phyloP scores from a whole-genome alignment of 1,140 invertebrate genomes.

The Araneus ventricosus region DNA sequence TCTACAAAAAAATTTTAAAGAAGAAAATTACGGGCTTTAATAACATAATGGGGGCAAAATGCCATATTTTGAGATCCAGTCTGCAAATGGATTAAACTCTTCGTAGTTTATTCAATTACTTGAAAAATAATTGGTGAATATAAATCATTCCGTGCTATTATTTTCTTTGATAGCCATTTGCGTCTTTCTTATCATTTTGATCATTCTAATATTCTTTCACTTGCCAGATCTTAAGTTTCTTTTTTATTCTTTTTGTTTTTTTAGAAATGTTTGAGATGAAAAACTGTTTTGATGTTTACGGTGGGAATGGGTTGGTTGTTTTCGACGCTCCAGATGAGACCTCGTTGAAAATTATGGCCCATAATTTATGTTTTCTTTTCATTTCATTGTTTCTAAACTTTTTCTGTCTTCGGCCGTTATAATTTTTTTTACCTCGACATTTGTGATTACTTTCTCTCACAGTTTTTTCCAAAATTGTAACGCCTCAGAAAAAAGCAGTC shows the following conservation, averaged over 20 bases:
- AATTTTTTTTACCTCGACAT: no score
- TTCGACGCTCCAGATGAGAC: not conserved
- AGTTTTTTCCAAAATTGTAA: no score
- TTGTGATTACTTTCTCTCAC: no score
- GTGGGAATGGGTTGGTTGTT: not conserved
- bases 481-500: no score
- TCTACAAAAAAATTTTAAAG: no score
- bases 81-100: no score
- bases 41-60: no score
- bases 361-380: not conserved
- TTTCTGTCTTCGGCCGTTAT: not conserved
- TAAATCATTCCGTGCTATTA: not conserved
- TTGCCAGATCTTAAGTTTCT: not conserved
- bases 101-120: no score
- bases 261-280: not conserved
- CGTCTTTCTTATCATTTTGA: not conserved
- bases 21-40: no score
- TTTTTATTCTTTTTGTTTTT: not conserved
- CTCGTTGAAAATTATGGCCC: not conserved
- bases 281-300: not conserved
- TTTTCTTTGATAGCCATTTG: not conserved
- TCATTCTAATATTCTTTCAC: not conserved
- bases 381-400: not conserved
- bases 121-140: not conserved
- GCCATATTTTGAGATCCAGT: no score